phyloP scores from a whole-genome alignment of 2,113 vertebrate species.

The Sisor rabdophorus region DNA sequence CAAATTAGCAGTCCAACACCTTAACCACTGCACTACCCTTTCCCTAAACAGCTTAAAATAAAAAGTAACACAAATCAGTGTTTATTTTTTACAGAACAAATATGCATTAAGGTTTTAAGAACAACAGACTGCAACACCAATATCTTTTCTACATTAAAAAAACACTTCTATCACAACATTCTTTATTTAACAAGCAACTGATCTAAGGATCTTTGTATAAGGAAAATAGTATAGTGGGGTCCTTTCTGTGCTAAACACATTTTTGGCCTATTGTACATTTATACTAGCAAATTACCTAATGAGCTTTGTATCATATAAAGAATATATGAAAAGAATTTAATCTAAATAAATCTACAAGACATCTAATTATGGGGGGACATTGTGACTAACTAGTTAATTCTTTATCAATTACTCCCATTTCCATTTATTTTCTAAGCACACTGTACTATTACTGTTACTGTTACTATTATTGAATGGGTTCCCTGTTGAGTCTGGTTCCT shows the following conservation, averaged over 20 bases:
- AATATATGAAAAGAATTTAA: not conserved
- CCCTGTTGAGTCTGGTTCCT: too few relatives aligned
- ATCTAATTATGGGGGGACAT: not conserved
- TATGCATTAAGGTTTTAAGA: not conserved
- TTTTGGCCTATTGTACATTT: not conserved
- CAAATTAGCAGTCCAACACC: too few relatives aligned
- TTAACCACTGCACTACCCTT: too few relatives aligned
- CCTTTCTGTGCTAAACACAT: not conserved
- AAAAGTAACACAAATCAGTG: not conserved
- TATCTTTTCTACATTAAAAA: constrained; percentile 14
- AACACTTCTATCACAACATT: constrained; percentile 26
- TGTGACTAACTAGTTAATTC: not conserved
- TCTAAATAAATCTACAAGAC: not conserved
- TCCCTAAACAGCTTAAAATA: constrained; percentile 13
- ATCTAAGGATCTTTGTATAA: constrained; percentile 11
- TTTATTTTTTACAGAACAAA: constrained; percentile 1
- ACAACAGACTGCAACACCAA: constrained; percentile 4
- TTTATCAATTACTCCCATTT: not conserved
- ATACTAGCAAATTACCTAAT: not conserved
- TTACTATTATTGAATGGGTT: too few relatives aligned
- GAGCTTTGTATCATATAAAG: not conserved
- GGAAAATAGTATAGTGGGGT: too few relatives aligned
- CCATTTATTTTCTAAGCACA: too few relatives aligned
- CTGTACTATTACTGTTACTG: too few relatives aligned
- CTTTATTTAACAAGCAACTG: constrained; percentile 18